Percentiles rank a stretch among this genome's conserved stretches.
Evolutionary conservation across 2,797 vertebrate species (phyloP).

Genomic region (Tokudaia tokunoshimensis): DNA sequence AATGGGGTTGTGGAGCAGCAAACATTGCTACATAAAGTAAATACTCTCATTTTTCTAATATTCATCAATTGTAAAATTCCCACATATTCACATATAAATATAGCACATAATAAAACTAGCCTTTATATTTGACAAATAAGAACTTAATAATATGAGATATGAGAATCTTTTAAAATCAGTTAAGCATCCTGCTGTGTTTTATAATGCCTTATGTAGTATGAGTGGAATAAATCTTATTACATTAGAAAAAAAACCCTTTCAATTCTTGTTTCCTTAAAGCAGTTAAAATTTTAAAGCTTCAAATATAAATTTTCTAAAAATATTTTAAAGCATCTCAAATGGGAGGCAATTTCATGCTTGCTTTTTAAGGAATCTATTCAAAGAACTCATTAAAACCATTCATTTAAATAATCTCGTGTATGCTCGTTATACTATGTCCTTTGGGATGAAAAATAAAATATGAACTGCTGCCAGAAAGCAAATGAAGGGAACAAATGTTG

Average conservation of each 20-base stretch:
- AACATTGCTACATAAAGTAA: background rate
- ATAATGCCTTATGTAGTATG: conserved; percentile 66
- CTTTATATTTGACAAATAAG: conserved; percentile 63
- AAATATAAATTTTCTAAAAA: conserved; percentile 84
- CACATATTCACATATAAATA: conserved; percentile 49
- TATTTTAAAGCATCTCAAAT: conserved; percentile 83
- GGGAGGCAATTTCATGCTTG: conserved; percentile 86
- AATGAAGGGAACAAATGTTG: conserved; percentile 87
- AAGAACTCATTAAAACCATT: conserved; percentile 88
- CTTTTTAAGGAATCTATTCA: conserved; percentile 86
- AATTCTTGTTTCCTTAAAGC: conserved; percentile 74
- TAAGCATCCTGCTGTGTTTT: conserved; percentile 73
- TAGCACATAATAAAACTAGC: background rate
- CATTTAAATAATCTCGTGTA: conserved; percentile 88
- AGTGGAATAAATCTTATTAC: conserved; percentile 68
- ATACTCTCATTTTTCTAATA: background rate
- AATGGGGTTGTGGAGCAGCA: background rate
- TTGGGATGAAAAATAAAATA: conserved; percentile 80
- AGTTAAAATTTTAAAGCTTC: conserved; percentile 77
- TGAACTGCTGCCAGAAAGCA: conserved; percentile 85
- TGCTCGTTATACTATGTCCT: conserved; percentile 86
- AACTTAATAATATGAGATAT: conserved; percentile 72
- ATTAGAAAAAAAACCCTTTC: conserved; percentile 60
- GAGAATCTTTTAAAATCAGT: conserved; percentile 72
- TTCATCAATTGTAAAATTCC: background rate